These are phyloP conservation scores for Sinosuthora webbiana DNA, from an alignment of 2,113 vertebrate species.

Conservation along the genomic window DNA sequence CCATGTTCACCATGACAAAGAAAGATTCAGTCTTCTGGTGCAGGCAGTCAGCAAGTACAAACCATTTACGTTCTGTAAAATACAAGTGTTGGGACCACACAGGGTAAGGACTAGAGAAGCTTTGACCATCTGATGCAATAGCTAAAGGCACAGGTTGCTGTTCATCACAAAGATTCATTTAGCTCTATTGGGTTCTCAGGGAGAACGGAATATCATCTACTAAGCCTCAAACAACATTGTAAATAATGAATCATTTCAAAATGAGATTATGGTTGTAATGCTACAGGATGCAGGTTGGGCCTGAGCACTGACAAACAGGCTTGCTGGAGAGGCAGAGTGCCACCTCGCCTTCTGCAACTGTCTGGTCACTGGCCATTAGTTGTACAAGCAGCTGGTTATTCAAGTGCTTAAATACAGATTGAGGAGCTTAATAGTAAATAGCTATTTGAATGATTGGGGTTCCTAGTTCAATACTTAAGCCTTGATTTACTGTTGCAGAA, in stretches of 20 bases:
- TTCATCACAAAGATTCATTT: not conserved
- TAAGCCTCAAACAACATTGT: not conserved
- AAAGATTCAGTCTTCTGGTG: not conserved
- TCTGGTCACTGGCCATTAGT: not conserved
- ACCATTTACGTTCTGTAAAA: fast-evolving
- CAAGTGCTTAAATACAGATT: conserved; percentile 15
- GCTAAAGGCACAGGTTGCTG: not conserved
- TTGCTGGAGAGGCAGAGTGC: not conserved
- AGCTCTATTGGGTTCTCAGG: not conserved
- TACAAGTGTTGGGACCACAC: not conserved
- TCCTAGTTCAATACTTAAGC: not conserved
- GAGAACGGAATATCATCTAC: not conserved
- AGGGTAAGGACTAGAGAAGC: not conserved
- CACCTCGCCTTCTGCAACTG: not conserved
- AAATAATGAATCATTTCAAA: not conserved
- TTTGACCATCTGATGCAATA: not conserved
- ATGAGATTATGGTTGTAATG: not conserved
- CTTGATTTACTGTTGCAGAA: not conserved
- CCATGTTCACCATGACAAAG: not conserved
- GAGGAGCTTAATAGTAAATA: not conserved
- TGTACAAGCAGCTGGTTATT: not conserved
- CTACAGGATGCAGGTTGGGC: not conserved
- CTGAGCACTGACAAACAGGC: not conserved
- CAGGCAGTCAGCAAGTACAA: not conserved
- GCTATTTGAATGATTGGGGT: not conserved